These are phyloP conservation scores for Deladenus siricidicola DNA, from an alignment of 2,888 invertebrate species.

Conservation along the genomic window DNA sequence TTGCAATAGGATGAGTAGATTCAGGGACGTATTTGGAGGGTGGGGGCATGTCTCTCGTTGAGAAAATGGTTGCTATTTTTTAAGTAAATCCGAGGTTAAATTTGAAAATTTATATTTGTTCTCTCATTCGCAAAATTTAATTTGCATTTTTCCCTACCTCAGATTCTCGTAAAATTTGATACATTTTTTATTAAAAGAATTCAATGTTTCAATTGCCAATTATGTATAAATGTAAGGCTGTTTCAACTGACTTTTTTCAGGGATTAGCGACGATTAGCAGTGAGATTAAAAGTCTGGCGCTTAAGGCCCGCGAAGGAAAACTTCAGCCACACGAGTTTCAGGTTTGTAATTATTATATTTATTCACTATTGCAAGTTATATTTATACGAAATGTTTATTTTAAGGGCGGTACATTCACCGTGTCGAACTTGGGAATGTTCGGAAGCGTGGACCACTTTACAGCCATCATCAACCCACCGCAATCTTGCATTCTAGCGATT, in stretches of 20 bases:
- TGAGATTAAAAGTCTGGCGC: constrained; percentile 42
- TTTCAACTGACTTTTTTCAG: constrained; percentile 18
- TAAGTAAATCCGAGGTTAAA: too few species aligned
- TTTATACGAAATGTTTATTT: constrained; percentile 2
- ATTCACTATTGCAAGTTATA: too few species aligned
- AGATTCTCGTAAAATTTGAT: too few species aligned
- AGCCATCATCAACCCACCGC: constrained; percentile 68
- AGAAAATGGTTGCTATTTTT: too few species aligned
- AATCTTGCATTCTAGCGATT: constrained; percentile 65
- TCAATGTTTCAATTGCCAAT: not conserved
- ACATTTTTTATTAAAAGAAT: too few species aligned
- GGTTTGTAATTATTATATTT: too few species aligned
- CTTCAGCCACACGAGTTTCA: constrained; percentile 65
- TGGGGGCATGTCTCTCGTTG: not conserved
- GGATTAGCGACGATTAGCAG: constrained; percentile 46
- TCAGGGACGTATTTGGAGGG: not conserved
- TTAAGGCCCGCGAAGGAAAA: constrained; percentile 57
- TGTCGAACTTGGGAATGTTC: constrained; percentile 67
- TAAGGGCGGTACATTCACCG: constrained; percentile 60
- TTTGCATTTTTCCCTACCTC: too few species aligned
- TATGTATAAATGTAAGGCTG: not conserved
- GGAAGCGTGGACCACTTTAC: constrained; percentile 61
- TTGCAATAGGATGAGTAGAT: too few species aligned
- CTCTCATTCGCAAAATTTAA: too few species aligned
- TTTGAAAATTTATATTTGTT: too few species aligned